Evolutionary conservation across 2,888 invertebrate species (phyloP), one percentile per base, ranked within the genome.

Genomic region (Limnephilus marmoratus): DNA sequence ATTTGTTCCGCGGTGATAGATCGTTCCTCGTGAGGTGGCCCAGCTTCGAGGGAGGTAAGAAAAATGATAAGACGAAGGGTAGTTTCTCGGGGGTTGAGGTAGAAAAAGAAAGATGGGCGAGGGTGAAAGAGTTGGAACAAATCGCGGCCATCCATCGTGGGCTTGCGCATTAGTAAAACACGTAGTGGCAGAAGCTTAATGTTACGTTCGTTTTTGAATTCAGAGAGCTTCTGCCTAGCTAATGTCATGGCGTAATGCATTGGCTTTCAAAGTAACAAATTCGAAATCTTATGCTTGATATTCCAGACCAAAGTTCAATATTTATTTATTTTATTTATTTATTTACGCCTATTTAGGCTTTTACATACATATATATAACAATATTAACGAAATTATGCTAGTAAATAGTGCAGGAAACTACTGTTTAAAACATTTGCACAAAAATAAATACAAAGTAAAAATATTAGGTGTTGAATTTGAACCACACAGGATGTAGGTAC

Each of bases 141-240:
- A 93, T 93, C 92, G 91, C 53, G 81, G 90, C 85, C 90, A 93
- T 93, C 88, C 90, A 92, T 93, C 81, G 86, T 45, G 85, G 34
- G 88, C 88, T 81, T 93, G 91, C 81, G 90, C 86, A 82, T 53
- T 83, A 68, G 82, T 68, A 68, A 68, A 68, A 68, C 68, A 68
- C 68, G 68, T 68, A 68, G 68, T 68, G 68, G 68, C 68, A 68
- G 68, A 68, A 68, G 68, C 68, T 68, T 68, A 68, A 68, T 9
- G 68, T 68, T 68, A 68, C 68, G 68, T 68, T 68, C n/a, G 68
- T 24, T 68, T 68, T 68, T 68, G 24, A 68, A 68, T 68, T 68
- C 68, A 2, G 24, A 7, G 7, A 24, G 68, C 68, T 24, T 68
- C n/a, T 68, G 68, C 68, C 18, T n/a, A 68, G n/a, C 24, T 68